These are phyloP conservation scores for Rhipidura dahli DNA, from an alignment of 2,113 vertebrate genomes.

Conservation along the genomic window DNA sequence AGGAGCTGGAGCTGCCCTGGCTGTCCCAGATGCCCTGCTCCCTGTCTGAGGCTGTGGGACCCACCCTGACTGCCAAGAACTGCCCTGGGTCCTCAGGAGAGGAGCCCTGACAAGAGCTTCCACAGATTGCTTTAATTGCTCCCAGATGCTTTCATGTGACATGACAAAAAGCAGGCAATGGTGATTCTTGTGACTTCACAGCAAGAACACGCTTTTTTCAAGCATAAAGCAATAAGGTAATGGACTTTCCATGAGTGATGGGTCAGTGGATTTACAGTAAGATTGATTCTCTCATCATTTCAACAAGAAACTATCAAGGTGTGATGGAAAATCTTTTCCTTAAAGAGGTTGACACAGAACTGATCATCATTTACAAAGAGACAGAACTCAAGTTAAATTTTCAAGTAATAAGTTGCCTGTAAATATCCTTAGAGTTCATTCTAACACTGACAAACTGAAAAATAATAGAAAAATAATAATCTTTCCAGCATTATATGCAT, in stretches of 20 bases:
- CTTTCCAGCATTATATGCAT: not conserved
- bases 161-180: not conserved
- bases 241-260: not conserved
- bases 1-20: fast-evolving
- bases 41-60: not conserved
- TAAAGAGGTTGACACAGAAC: not conserved
- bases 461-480: not conserved
- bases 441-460: not conserved
- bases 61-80: too few species aligned
- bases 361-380: not conserved
- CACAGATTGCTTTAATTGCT: not conserved
- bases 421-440: not conserved
- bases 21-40: not conserved
- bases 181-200: not conserved
- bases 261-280: not conserved
- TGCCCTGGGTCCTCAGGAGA: not conserved
- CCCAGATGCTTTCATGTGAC: not conserved
- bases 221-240: not conserved
- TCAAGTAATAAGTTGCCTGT: not conserved
- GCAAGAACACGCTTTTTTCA: not conserved
- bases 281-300: not conserved
- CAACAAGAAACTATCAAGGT: not conserved
- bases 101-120: not conserved
- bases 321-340: not conserved
- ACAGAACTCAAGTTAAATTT: not conserved